Conservation (phyloP, 1,140 invertebrate genomes). For the Drosophila rhopaloa region DNA sequence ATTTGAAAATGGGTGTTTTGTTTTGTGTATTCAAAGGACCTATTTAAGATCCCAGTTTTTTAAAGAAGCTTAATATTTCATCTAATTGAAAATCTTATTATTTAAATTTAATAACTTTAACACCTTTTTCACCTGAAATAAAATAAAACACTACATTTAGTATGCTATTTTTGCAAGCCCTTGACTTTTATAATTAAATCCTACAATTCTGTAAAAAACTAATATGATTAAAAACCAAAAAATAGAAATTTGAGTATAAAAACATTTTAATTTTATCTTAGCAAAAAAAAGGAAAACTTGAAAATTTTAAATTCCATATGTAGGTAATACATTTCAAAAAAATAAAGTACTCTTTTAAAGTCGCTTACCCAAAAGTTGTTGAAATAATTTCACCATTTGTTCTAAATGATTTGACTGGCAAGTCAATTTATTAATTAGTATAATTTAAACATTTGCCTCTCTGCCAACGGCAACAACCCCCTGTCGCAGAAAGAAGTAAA, state of each 20-base stretch:
- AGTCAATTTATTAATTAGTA: constrained; percentile 84
- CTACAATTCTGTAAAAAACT: too few relatives aligned
- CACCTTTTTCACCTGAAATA: too few relatives aligned
- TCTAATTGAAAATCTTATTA: too few relatives aligned
- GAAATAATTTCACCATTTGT: constrained; percentile 74
- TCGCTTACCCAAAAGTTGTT: neutral
- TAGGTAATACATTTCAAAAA: neutral
- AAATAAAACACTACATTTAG: too few relatives aligned
- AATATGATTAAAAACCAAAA: too few relatives aligned
- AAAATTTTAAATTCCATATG: neutral
- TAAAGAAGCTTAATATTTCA: neutral
- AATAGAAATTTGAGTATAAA: too few relatives aligned
- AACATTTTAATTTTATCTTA: too few relatives aligned
- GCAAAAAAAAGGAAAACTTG: neutral
- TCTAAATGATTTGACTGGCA: constrained; percentile 75
- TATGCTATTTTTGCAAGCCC: too few relatives aligned
- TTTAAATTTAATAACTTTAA: too few relatives aligned
- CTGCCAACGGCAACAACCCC: constrained; percentile 23
- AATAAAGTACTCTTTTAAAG: neutral
- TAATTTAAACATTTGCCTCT: constrained; percentile 77
- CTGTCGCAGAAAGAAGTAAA: constrained; percentile 7
- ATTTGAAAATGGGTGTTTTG: constrained; percentile 42
- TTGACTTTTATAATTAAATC: too few relatives aligned
- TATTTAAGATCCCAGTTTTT: neutral
- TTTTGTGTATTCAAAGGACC: too few relatives aligned